These are phyloP conservation scores for Corythornis madagascariensis DNA, from an alignment of 2,113 vertebrate species.

Conservation along the genomic window DNA sequence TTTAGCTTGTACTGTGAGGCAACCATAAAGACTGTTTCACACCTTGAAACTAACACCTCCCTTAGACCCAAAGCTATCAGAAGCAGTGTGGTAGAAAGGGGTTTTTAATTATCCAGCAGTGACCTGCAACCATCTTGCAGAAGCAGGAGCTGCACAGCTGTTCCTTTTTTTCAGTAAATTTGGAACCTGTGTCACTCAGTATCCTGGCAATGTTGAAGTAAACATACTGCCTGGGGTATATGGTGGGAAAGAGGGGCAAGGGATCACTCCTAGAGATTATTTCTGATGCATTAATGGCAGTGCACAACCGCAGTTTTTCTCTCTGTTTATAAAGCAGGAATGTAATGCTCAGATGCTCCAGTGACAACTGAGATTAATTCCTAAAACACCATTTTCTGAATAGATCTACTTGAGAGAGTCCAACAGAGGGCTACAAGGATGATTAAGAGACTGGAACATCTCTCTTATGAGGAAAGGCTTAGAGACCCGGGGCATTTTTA, in stretches of 20 bases:
- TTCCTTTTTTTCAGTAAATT: not conserved
- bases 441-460: no score
- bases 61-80: not conserved
- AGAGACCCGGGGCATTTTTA: no score
- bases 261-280: not conserved
- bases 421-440: no score
- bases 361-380: not conserved
- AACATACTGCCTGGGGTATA: not conserved
- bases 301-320: not conserved
- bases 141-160: not conserved
- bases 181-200: accelerated
- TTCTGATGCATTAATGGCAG: not conserved
- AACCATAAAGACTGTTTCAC: not conserved
- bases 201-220: not conserved
- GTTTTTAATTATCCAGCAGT: not conserved
- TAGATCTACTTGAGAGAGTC: not conserved
- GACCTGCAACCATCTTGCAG: not conserved
- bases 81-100: not conserved
- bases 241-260: not conserved
- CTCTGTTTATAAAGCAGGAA: not conserved
- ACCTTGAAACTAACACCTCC: not conserved
- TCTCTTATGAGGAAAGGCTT: no score
- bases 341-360: not conserved
- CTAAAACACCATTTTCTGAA: not conserved
- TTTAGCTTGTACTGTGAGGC: not conserved